Percentiles rank a stretch among this genome's conserved stretches.
Evolutionary conservation across 1,140 invertebrate genomes (phyloP).

Genomic region (Aethina tumida): DNA sequence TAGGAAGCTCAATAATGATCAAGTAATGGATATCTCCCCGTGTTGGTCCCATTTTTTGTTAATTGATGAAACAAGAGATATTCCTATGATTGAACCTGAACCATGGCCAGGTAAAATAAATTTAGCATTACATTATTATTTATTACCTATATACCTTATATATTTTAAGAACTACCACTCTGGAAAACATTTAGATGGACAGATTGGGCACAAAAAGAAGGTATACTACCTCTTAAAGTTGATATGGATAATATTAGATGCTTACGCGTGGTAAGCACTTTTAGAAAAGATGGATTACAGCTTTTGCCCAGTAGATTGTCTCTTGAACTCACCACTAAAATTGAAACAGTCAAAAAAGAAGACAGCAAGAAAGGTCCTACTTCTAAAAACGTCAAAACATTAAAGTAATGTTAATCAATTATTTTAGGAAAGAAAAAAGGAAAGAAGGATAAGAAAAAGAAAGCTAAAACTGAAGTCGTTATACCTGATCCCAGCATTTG

Average conservation of each 20-base stretch:
- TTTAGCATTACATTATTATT: neutral
- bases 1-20: neutral
- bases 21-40: neutral
- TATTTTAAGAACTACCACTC: constrained; percentile 11
- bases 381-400: no score
- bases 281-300: constrained; percentile 1
- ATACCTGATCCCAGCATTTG: no score
- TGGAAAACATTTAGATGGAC: constrained; percentile 33
- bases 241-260: neutral
- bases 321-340: neutral
- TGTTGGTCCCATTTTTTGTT: constrained; percentile 20
- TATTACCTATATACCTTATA: neutral
- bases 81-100: constrained; percentile 30
- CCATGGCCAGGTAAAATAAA: constrained; percentile 22
- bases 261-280: neutral
- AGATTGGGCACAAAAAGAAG: constrained; percentile 32
- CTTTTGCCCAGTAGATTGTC: neutral
- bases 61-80: constrained; percentile 28
- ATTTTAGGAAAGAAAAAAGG: no score
- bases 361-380: no score
- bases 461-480: no score
- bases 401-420: no score
- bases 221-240: constrained; percentile 22
- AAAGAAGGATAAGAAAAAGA: no score
- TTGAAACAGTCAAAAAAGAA: neutral